Conservation (phyloP, 2,113 vertebrate species). For the Merops nubicus region DNA sequence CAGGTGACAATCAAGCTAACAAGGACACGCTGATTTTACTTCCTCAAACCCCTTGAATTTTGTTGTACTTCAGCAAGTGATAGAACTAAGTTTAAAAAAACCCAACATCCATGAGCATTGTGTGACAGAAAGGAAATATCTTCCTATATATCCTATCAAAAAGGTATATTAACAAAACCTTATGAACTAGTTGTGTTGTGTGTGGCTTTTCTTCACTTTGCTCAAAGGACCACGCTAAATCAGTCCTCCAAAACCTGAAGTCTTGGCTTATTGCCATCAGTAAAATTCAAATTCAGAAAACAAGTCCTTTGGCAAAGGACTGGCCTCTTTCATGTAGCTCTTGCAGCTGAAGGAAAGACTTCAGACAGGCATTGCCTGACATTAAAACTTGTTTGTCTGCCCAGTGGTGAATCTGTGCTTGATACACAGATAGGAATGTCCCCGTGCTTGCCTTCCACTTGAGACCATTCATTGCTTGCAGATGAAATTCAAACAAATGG, state of each 20-base stretch:
- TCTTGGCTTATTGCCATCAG: not conserved
- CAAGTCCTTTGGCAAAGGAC: not conserved
- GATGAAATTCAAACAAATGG: not conserved
- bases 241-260: not conserved
- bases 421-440: not conserved
- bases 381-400: conserved; percentile 32
- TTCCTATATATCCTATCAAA: not conserved
- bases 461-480: not conserved
- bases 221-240: not conserved
- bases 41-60: not conserved
- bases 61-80: not conserved
- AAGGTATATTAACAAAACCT: no score
- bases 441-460: not conserved
- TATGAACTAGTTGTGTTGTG: not conserved
- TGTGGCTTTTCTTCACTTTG: not conserved
- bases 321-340: not conserved
- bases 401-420: conserved; percentile 2
- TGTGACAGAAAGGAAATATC: not conserved
- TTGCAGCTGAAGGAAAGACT: not conserved
- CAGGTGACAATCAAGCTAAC: no score
- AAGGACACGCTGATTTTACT: not conserved
- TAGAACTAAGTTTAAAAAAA: not conserved
- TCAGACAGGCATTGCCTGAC: not conserved
- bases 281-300: not conserved
- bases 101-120: rapidly evolving